Evolutionary conservation across 2,797 vertebrate genomes (phyloP), one percentile per base, ranked within the genome.

Genomic region (Selene dorsalis): DNA sequence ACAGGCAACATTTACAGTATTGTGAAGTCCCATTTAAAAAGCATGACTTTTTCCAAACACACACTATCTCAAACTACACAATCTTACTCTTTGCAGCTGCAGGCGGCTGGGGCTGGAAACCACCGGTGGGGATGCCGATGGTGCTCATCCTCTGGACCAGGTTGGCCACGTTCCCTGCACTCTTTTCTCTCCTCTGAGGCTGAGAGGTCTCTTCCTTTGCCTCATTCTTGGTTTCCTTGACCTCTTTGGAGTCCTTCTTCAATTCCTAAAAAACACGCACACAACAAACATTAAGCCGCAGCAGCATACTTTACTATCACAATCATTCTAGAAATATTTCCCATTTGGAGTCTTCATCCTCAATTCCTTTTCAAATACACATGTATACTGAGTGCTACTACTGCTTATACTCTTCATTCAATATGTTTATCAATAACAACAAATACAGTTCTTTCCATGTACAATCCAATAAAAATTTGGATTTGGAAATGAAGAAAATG

Each of bases 71-170:
- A 26, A 76, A 53, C 3, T 18, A 6, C 4, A 24, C 16, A 20
- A 1, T 61, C 91, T 55, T 91, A 94, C 93, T 93, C 79, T 89
- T 94, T 43, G 85, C 45, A 6, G 89, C 58, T 3, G 83, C 75
- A 0, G 96, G 96, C 24, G 94, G 92, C 0, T 94, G 95, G 56
- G 96, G 96, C 76, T 95, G 97, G 89, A 98, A 96, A 80, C 96
- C 97, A 24, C 96, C 96, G 2, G 96, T 94, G 14, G 97, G 97
- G 87, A 99, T 94, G 64, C 96, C 96, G 2, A 96, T 97, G 30
- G 87, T 96, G 87, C 97, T 98, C 94, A 99, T 99, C 66, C 97
- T 96, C 82, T 99, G 97, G 55, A 99, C 97, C 80, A 99, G 95
- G 77, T 95, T 96, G 60, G 97, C 97, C 60, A 99, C 97, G 9